phyloP scores from a whole-genome alignment of 2,888 invertebrate species.

The Actias luna region DNA sequence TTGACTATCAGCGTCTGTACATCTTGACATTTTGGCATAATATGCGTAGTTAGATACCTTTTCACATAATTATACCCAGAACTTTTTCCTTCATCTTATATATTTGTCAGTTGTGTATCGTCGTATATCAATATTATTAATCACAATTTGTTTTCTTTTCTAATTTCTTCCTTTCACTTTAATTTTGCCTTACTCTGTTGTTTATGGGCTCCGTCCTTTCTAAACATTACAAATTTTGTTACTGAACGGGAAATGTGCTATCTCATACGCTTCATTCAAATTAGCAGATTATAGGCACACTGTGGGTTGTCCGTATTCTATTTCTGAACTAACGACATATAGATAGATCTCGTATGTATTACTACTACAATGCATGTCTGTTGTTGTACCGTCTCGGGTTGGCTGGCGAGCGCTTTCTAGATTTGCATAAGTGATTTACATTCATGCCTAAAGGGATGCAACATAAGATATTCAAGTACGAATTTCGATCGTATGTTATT shows the following conservation, averaged over 20 bases:
- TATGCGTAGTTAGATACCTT: too few relatives aligned
- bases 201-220: too few relatives aligned
- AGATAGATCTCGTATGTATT: constrained; percentile 3
- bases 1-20: too few relatives aligned
- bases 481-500: constrained; percentile 4
- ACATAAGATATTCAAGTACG: constrained; percentile 21
- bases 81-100: too few relatives aligned
- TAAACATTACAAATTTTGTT: too few relatives aligned
- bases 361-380: background rate
- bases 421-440: constrained; percentile 11
- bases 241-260: background rate
- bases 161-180: too few relatives aligned
- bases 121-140: too few relatives aligned
- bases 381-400: background rate
- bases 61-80: too few relatives aligned
- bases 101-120: too few relatives aligned
- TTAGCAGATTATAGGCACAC: background rate
- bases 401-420: constrained; percentile 3
- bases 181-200: too few relatives aligned
- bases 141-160: too few relatives aligned
- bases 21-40: too few relatives aligned
- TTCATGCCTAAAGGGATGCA: constrained; percentile 3
- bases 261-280: background rate
- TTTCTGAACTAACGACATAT: background rate
- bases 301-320: background rate